Evolutionary conservation across 2,113 vertebrate genomes (phyloP).

Genomic region (Grammomys surdaster): DNA sequence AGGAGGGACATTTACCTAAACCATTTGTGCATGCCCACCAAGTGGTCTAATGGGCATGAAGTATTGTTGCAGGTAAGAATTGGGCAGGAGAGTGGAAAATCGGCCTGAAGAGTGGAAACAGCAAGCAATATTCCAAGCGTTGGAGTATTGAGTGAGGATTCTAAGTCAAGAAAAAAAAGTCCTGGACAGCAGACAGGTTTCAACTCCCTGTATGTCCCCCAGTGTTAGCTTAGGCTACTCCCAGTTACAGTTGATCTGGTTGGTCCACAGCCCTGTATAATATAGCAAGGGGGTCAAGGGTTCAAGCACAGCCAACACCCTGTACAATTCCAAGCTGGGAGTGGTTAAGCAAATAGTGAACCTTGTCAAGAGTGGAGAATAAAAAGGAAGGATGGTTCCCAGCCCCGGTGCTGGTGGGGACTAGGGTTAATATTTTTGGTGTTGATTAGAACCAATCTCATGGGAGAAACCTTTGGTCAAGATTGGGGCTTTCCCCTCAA

Average conservation of each 20-base stretch:
- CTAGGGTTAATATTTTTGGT: background rate
- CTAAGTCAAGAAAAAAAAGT: background rate
- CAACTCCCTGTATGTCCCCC: background rate
- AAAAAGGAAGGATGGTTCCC: background rate
- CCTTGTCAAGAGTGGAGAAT: background rate
- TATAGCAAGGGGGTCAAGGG: background rate
- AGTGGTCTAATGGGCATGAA: background rate
- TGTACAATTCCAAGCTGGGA: background rate
- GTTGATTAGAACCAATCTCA: background rate
- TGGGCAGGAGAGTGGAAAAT: background rate
- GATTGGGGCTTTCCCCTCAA: background rate
- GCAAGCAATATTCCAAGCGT: background rate
- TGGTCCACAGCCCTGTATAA: background rate
- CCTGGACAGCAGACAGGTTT: background rate
- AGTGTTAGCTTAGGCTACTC: background rate
- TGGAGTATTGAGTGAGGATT: background rate
- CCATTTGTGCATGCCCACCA: background rate
- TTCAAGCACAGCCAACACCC: background rate
- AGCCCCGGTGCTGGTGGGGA: background rate
- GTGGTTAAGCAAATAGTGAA: background rate
- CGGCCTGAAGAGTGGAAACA: background rate
- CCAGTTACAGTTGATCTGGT: background rate
- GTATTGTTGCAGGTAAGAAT: background rate
- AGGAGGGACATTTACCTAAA: background rate
- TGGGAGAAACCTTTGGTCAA: background rate